Conservation (phyloP, 2,113 vertebrate species). For the Fulmarus glacialis region DNA sequence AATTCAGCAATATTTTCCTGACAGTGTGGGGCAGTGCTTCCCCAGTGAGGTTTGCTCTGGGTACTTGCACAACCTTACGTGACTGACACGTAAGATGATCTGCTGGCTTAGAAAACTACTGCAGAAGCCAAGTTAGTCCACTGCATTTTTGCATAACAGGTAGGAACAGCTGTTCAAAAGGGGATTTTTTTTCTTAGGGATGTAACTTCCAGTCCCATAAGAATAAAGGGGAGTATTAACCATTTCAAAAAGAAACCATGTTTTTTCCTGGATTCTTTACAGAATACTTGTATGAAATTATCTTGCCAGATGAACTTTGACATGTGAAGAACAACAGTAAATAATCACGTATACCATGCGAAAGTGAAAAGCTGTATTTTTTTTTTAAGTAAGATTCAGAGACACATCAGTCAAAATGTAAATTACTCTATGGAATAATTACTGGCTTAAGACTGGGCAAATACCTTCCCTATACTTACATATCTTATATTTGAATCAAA, state of each 20-base stretch:
- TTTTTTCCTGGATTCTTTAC: neutral
- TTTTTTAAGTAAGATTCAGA: neutral
- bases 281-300: neutral
- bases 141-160: neutral
- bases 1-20: conserved; percentile 25
- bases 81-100: neutral
- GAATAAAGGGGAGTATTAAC: neutral
- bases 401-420: neutral
- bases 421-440: neutral
- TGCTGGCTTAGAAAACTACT: neutral
- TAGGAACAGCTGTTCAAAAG: neutral
- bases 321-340: neutral
- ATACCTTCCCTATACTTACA: neutral
- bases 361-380: neutral
- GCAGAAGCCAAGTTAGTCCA: neutral
- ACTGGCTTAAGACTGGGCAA: neutral
- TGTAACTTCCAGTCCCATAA: neutral
- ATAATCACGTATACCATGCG: rapidly evolving
- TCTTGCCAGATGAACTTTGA: neutral
- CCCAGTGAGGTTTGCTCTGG: neutral
- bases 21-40: conserved; percentile 14
- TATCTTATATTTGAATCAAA: neutral
- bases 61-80: neutral
- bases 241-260: neutral
- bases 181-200: neutral